Conservation (phyloP, 2,888 invertebrate genomes). For the Xanthia icteritia region DNA sequence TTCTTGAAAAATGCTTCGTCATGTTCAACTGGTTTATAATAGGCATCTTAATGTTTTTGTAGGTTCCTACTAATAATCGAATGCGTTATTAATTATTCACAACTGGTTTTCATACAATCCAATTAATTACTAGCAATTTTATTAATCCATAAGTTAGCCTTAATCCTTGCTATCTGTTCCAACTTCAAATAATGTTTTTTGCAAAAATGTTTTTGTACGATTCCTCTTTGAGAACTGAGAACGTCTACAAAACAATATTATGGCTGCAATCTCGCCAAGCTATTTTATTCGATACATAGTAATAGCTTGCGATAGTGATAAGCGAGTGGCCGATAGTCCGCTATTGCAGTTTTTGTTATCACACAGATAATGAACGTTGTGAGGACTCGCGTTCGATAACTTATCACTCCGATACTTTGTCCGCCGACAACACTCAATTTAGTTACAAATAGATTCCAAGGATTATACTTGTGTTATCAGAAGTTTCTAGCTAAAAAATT, state of each 20-base stretch:
- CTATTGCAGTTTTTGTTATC: slow-evolving; percentile 66
- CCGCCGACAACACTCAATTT: slow-evolving; percentile 65
- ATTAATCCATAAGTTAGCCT: background rate
- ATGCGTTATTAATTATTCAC: slow-evolving; percentile 36
- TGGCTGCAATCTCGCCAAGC: slow-evolving; percentile 12
- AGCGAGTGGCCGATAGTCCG: slow-evolving; percentile 47
- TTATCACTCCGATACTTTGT: slow-evolving; percentile 71
- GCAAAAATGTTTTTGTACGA: background rate
- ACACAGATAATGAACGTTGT: slow-evolving; percentile 77
- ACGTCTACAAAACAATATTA: background rate
- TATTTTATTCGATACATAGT: slow-evolving; percentile 25
- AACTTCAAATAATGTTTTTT: background rate
- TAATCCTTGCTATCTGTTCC: slow-evolving; percentile 4
- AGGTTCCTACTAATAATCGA: background rate
- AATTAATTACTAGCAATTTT: background rate
- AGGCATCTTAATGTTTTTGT: slow-evolving; percentile 12
- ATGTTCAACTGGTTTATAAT: slow-evolving; percentile 10
- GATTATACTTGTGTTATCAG: slow-evolving; percentile 57
- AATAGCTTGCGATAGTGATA: slow-evolving; percentile 50
- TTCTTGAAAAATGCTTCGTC: background rate
- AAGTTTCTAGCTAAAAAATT: slow-evolving; percentile 44
- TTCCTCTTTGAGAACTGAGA: background rate
- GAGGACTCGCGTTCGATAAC: slow-evolving; percentile 78
- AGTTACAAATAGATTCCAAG: slow-evolving; percentile 62
- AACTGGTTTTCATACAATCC: background rate